Evolutionary conservation across 2,113 vertebrate species (phyloP), one percentile per base, ranked within the genome.

Genomic region (Erythrolamprus reginae): DNA sequence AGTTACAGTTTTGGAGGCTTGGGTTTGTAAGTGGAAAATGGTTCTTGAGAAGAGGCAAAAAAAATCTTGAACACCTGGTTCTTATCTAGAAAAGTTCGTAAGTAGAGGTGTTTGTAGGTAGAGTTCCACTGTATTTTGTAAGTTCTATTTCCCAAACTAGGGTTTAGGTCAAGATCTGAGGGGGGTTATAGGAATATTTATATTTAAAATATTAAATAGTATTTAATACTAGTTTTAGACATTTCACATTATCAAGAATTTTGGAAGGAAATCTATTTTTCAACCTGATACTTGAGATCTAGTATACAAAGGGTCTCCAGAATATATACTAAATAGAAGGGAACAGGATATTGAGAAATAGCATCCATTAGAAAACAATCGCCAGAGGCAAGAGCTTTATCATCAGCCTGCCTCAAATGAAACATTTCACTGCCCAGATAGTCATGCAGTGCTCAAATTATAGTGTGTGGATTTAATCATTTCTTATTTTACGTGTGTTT

Each of bases 391-490:
- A 88, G 92, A 48, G 53, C 2, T 12, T 17, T 19, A 51, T 92
- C 86, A 86, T 70, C 89, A 87, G 28, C 88, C 33, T 91, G 53
- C 91, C 90, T 93, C 84, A 0, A 90, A 93, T 93, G 94, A 96
- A 95, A 65, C 42, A 61, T 56, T 92, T 88, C 12, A 50, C 91
- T 90, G 47, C 91, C 93, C 94, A 93, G 92, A 53, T 94, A 92
- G 82, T 92, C 94, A 87, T 90, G 91, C 87, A 93, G 82, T 89
- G 88, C 83, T 95, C 90, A 94, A 95, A 95, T 90, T 90, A 0
- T 82, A 87, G 85, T 92, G 42, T 89, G 91, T 91, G 88, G 96
- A 95, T 95, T 95, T 95, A 95, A 95, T 95, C 61, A 94, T 58
- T 28, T 0, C 1, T 89, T 94, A 84, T 45, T 89, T 89, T 92